phyloP scores from a whole-genome alignment of 1,140 invertebrate genomes.

The Lepidotrigona ventralis region DNA sequence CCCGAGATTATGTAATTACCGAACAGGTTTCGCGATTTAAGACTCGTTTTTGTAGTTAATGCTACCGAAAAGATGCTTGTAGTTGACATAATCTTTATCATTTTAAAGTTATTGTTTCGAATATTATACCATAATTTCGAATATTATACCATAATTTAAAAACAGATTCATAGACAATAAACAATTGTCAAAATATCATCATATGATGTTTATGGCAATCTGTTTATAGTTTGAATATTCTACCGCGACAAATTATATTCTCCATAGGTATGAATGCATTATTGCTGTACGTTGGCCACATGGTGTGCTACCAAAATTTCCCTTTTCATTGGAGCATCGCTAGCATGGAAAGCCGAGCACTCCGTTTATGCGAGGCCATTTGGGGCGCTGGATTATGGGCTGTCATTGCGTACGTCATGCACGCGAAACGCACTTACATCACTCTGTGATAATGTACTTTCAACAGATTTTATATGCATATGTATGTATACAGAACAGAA shows the following conservation, averaged over 20 bases:
- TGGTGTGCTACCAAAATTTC: conserved; percentile 88
- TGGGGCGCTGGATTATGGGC: conserved; percentile 93
- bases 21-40: background rate
- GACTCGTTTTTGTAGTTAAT: background rate
- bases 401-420: conserved; percentile 86
- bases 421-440: conserved; percentile 86
- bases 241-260: background rate
- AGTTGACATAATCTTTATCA: too few species aligned
- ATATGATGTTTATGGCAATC: background rate
- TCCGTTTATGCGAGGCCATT: conserved; percentile 87
- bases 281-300: conserved; percentile 92
- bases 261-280: conserved; percentile 92
- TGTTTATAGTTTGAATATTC: background rate
- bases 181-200: background rate
- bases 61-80: background rate
- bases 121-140: too few species aligned
- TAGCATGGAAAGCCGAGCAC: conserved; percentile 86
- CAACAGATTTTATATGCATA: background rate
- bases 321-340: conserved; percentile 90
- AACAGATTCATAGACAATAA: too few species aligned
- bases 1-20: conserved; percentile 5
- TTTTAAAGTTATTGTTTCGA: too few species aligned
- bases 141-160: too few species aligned
- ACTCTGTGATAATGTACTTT: conserved; percentile 78
- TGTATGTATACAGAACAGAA: background rate